These are phyloP conservation scores for Drosophila baimaii DNA, from an alignment of 1,140 invertebrate genomes.

Conservation along the genomic window DNA sequence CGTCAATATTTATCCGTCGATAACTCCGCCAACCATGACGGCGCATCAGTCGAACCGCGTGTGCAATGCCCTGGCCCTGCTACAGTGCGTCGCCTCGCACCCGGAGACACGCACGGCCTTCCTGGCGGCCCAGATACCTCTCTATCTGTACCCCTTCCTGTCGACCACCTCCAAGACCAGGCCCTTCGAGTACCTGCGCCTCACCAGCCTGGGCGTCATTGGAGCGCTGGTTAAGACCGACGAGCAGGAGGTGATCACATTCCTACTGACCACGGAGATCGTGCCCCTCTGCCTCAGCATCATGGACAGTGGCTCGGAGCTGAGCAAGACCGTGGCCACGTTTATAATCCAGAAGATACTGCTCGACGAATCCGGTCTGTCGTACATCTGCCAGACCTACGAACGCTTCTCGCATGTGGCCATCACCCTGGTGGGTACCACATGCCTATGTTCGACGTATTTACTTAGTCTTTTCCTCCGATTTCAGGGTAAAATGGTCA, in stretches of 20 bases:
- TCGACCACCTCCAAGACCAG: conserved; percentile 98
- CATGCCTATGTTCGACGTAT: too few species aligned
- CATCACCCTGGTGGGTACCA: conserved; percentile 91
- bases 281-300: conserved; percentile 98
- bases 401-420: conserved; percentile 99
- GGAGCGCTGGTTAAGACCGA: conserved; percentile 99
- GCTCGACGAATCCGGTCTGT: conserved; percentile 98
- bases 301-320: conserved; percentile 99
- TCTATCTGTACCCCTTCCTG: conserved; percentile 99
- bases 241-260: conserved; percentile 99
- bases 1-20: conserved; percentile 98
- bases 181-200: conserved; percentile 98
- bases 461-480: neutral
- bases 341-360: conserved; percentile 99
- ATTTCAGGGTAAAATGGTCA: conserved; percentile 96
- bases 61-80: conserved; percentile 97
- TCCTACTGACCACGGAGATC: conserved; percentile 98
- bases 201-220: conserved; percentile 99
- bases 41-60: conserved; percentile 97
- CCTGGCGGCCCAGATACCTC: conserved; percentile 97
- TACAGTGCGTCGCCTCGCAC: conserved; percentile 99
- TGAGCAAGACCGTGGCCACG: conserved; percentile 98
- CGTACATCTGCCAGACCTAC: conserved; percentile 98
- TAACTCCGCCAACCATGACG: conserved; percentile 98
- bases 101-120: conserved; percentile 98